Evolutionary conservation across 2,888 invertebrate species (phyloP), one percentile per base, ranked within the genome.

Genomic region (Hetaerina titia): DNA sequence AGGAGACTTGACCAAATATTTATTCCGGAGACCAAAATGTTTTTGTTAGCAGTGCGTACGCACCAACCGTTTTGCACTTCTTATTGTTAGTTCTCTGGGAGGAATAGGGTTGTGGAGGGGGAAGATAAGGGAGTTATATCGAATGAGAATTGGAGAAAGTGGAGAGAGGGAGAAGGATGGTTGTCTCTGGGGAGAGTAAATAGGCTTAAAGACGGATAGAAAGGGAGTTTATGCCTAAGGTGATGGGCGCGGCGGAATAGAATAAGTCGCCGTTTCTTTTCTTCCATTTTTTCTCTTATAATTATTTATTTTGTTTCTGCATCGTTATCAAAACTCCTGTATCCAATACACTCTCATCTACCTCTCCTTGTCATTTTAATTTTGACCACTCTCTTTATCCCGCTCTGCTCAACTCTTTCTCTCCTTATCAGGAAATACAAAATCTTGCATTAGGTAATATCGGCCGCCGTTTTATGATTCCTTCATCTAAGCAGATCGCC

Each of bases 1-100:
- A 57, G n/a, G 89, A 22, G 88, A 58, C 57, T 89, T 89, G 57
- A 57, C 57, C 89, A 89, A 89, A 89, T 89, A 89, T 89, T 89
- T 57, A 58, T 58, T 9, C n/a, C 58, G 89, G 58, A 58, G 57
- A 19, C 89, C 22, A n/a, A 31, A 56, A 89, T 89, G 89, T 89
- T 89, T 89, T 89, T 89, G 57, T 89, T 89, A 57, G 31, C 58
- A 58, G 9, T 89, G 57, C 89, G 56, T 15, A 89, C 89, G 17
- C 57, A n/a, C 11, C 57, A 31, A 22, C 89, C 57, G 57, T 89
- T 25, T 89, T 57, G 45, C 57, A 58, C 22, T n/a, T 89, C 89
- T 56, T 15, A 45, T 45, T 45, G 45, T 45, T 45, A n/a, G 57
- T 89, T 58, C 89, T 57, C 45, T 17, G n/a, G n/a, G 89, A 57